Evolutionary conservation across 2,113 vertebrate species (phyloP).

Genomic region (Maccullochella peelii): DNA sequence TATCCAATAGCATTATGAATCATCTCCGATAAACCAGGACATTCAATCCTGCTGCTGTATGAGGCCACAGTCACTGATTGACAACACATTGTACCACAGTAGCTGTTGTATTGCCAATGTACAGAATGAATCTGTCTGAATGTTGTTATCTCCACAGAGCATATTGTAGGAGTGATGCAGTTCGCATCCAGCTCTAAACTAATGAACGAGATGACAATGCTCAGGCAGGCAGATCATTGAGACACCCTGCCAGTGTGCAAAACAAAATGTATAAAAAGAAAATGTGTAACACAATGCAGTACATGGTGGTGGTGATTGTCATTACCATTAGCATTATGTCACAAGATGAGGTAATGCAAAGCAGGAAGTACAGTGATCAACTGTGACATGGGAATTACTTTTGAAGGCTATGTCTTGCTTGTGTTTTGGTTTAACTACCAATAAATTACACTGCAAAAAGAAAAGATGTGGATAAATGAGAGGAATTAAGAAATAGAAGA

Average conservation of each 20-base stretch:
- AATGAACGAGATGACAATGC: constrained; percentile 66
- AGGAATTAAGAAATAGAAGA: not conserved
- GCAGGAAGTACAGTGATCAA: constrained; percentile 14
- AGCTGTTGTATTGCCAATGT: constrained; percentile 47
- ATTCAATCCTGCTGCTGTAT: constrained; percentile 64
- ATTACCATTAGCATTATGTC: constrained; percentile 35
- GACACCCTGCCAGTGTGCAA: constrained; percentile 36
- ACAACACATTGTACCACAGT: constrained; percentile 46
- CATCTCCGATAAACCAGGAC: constrained; percentile 69
- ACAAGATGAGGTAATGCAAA: constrained; percentile 30
- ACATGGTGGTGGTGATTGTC: constrained; percentile 25
- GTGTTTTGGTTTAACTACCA: constrained; percentile 16
- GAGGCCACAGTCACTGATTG: constrained; percentile 48
- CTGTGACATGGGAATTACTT: not conserved
- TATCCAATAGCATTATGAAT: constrained; percentile 76
- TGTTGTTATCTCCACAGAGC: constrained; percentile 72
- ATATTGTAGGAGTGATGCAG: constrained; percentile 69
- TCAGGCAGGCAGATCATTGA: constrained; percentile 55
- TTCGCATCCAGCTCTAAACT: constrained; percentile 55
- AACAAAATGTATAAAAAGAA: constrained; percentile 46
- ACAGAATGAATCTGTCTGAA: constrained; percentile 65
- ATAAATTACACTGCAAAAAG: constrained; percentile 1
- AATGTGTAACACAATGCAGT: constrained; percentile 31
- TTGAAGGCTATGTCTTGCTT: constrained; percentile 2
- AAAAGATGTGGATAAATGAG: not conserved